phyloP scores from a whole-genome alignment of 2,113 vertebrate genomes.

The Irena cyanogastra region DNA sequence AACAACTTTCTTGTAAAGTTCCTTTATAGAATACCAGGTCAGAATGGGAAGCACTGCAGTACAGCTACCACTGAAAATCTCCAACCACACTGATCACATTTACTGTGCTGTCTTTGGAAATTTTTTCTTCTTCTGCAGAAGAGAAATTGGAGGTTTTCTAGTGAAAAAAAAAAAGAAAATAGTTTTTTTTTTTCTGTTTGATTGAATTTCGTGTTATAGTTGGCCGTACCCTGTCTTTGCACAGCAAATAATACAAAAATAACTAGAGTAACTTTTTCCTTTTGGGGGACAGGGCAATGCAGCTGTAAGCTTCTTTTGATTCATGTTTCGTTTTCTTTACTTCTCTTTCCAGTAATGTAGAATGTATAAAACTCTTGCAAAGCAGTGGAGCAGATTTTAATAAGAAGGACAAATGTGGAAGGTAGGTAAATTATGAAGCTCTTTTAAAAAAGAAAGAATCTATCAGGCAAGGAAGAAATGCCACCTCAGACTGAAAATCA shows the following conservation, averaged over 20 bases:
- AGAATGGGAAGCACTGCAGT: not conserved
- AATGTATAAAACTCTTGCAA: slow-evolving; percentile 94
- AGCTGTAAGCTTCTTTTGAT: not conserved
- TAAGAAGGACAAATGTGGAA: slow-evolving; percentile 89
- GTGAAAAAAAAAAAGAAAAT: not conserved
- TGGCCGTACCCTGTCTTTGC: not conserved
- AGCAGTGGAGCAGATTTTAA: slow-evolving; percentile 92
- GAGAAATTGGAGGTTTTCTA: not conserved
- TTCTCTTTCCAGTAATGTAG: slow-evolving; percentile 87
- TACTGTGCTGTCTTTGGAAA: not conserved
- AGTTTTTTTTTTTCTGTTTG: not conserved
- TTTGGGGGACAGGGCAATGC: not conserved
- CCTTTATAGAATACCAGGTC: not conserved
- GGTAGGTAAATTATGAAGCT: slow-evolving; percentile 72
- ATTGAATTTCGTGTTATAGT: not conserved
- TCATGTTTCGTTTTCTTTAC: slow-evolving; percentile 26
- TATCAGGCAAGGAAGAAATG: not conserved
- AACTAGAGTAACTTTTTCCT: not conserved
- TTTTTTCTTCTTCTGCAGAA: not conserved
- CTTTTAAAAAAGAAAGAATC: not conserved
- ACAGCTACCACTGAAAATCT: not conserved
- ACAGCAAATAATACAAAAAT: not conserved
- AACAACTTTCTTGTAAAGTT: not conserved
- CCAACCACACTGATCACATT: not conserved
- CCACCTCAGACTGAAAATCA: not conserved